A percentile compares a stretch with the other conserved stretches of the same genome.
phyloP scores from a whole-genome alignment of 2,888 invertebrate species.

The Cristatella mucedo region DNA sequence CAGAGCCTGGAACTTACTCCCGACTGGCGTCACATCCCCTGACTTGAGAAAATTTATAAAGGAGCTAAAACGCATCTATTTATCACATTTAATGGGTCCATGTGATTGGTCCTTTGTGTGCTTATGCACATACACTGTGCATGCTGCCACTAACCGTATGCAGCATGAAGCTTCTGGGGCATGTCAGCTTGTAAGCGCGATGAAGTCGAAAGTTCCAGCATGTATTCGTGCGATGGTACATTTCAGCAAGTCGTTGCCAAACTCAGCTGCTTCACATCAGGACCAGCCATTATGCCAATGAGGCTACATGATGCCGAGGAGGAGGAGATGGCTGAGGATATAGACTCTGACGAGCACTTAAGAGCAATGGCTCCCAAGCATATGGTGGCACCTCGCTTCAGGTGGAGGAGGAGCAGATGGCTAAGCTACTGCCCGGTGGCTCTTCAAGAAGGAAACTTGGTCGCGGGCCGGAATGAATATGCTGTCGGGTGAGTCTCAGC shows the following conservation, averaged over 20 bases:
- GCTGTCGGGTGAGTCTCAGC: slow-evolving; percentile 26
- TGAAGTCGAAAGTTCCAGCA: too few species aligned
- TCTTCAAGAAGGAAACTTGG: slow-evolving; percentile 31
- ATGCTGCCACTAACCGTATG: too few species aligned
- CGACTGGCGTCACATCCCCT: too few species aligned
- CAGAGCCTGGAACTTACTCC: too few species aligned
- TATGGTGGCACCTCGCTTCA: slow-evolving; percentile 30
- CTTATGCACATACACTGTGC: too few species aligned
- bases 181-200: too few species aligned
- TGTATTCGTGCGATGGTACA: too few species aligned
- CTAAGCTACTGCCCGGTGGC: slow-evolving; percentile 35
- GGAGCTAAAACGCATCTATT: too few species aligned
- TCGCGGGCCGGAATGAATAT: slow-evolving; percentile 33
- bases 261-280: slow-evolving; percentile 28
- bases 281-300: slow-evolving; percentile 30
- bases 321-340: slow-evolving; percentile 32
- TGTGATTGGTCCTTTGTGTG: too few species aligned
- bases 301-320: slow-evolving; percentile 30
- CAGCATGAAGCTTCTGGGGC: too few species aligned
- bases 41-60: too few species aligned
- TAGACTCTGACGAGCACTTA: slow-evolving; percentile 34
- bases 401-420: slow-evolving; percentile 34
- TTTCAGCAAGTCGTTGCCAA: slow-evolving; percentile 29
- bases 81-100: too few species aligned
- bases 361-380: slow-evolving; percentile 24